Conservation (phyloP, 2,113 vertebrate genomes). For the Dendrocopos noguchii region DNA sequence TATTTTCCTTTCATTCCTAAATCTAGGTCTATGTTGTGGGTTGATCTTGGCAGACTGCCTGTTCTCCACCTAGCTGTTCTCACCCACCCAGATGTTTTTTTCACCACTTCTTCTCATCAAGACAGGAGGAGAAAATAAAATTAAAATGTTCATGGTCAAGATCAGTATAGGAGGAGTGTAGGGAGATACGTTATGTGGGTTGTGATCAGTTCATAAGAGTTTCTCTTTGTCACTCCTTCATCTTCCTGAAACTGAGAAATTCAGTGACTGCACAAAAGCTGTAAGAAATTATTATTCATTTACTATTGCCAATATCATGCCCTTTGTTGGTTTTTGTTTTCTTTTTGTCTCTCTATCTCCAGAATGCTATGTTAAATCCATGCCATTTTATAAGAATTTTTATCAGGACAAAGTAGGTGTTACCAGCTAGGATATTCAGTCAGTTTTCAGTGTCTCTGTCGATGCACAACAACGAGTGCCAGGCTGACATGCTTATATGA, state of each 20-base stretch:
- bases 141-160: not conserved
- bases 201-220: too few relatives aligned
- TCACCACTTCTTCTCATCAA: not conserved
- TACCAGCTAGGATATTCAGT: not conserved
- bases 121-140: not conserved
- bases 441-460: not conserved
- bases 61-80: not conserved
- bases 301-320: not conserved
- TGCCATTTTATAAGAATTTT: not conserved
- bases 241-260: not conserved
- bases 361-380: not conserved
- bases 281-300: not conserved
- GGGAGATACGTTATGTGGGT: not conserved
- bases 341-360: not conserved
- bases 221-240: not conserved
- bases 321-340: too few relatives aligned
- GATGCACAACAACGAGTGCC: too few relatives aligned
- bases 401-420: not conserved
- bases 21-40: rapidly evolving
- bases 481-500: not conserved
- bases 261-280: not conserved
- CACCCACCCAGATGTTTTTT: not conserved
- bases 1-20: not conserved
- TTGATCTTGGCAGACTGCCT: not conserved
- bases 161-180: not conserved